Conservation (phyloP, 2,888 invertebrate genomes). For the Chelonus formosanus region DNA sequence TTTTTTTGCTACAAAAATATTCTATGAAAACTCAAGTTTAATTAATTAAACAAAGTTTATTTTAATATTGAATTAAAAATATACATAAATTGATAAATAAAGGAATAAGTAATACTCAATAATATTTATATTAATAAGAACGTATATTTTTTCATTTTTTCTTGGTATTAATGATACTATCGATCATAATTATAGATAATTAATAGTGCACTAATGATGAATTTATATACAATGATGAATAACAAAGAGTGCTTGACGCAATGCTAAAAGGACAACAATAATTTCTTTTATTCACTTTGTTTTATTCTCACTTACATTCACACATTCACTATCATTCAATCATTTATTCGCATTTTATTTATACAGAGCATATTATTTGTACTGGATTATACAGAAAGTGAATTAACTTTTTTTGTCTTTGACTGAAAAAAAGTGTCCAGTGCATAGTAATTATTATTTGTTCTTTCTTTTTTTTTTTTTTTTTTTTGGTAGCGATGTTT, state of each 20-base stretch:
- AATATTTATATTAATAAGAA: slow-evolving; percentile 61
- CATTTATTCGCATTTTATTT: slow-evolving; percentile 17
- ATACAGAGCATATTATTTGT: slow-evolving; percentile 48
- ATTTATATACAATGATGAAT: slow-evolving; percentile 63
- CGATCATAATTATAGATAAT: slow-evolving; percentile 58
- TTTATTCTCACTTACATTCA: slow-evolving; percentile 17
- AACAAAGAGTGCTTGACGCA: slow-evolving; percentile 52
- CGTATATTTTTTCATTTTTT: slow-evolving; percentile 53
- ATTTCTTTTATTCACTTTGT: slow-evolving; percentile 37
- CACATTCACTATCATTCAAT: neutral
- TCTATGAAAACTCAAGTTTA: too few relatives aligned
- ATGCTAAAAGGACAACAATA: slow-evolving; percentile 46
- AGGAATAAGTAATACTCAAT: slow-evolving; percentile 14
- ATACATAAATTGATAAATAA: slow-evolving; percentile 1
- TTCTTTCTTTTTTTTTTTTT: too few relatives aligned
- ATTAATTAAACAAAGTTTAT: neutral
- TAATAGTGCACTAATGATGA: slow-evolving; percentile 62
- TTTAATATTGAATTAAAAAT: neutral
- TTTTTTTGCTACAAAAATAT: neutral
- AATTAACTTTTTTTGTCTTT: slow-evolving; percentile 39
- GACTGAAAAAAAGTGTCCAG: too few relatives aligned
- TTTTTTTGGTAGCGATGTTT: too few relatives aligned
- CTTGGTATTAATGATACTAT: slow-evolving; percentile 61
- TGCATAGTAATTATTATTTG: too few relatives aligned
- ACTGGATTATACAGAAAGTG: slow-evolving; percentile 56